Evolutionary conservation across 2,113 vertebrate genomes (phyloP).

Genomic region (Cariama cristata): DNA sequence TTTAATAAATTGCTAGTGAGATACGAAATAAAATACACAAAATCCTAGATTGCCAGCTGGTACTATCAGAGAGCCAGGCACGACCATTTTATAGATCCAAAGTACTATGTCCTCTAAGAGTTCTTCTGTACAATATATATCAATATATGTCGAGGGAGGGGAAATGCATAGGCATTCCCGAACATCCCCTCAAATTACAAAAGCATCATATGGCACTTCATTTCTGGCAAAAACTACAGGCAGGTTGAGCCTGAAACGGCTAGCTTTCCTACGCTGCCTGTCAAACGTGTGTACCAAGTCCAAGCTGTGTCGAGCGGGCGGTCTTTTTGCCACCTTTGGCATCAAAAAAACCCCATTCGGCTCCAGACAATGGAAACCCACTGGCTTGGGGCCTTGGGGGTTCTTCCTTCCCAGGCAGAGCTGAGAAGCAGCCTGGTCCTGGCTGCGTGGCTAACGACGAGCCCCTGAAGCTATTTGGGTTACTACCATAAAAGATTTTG

Average conservation of each 20-base stretch:
- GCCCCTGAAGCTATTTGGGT: background rate
- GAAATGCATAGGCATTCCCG: background rate
- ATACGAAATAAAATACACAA: background rate
- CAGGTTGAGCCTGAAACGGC: background rate
- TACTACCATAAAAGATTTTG: background rate
- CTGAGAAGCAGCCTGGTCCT: background rate
- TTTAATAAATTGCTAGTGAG: background rate
- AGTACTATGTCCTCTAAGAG: conserved; percentile 15
- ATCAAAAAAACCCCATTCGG: background rate
- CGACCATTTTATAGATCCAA: background rate
- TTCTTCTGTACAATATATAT: background rate
- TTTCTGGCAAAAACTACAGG: background rate
- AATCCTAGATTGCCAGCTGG: background rate
- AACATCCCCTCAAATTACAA: background rate
- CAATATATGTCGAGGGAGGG: background rate
- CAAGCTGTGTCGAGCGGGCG: background rate
- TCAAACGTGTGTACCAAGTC: background rate
- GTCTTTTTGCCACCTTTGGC: background rate
- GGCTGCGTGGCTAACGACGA: background rate
- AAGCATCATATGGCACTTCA: background rate
- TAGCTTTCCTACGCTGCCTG: background rate
- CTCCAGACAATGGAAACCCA: background rate
- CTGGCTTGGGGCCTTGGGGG: accelerated
- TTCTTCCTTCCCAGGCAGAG: background rate
- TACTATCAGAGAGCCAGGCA: background rate